Conservation (phyloP, 2,113 vertebrate genomes). For the Plestiodon gilberti region DNA sequence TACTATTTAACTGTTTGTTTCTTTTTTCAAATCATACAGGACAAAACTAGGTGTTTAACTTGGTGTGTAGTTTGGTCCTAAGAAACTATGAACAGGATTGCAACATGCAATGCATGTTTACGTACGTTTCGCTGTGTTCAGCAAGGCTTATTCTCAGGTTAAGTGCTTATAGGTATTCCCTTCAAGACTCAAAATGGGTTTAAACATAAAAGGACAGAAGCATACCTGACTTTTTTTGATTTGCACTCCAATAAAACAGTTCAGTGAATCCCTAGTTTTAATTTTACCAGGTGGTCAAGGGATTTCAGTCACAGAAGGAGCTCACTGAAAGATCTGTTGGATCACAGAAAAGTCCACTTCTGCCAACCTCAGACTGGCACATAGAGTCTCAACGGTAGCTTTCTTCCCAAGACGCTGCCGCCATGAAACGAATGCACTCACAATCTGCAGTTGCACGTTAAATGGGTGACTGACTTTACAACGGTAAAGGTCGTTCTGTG, state of each 20-base stretch:
- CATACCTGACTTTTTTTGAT: not conserved
- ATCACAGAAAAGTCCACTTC: conserved; percentile 83
- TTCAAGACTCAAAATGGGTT: not conserved
- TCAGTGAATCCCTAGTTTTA: not conserved
- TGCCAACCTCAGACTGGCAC: conserved; percentile 71
- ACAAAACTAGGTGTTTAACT: too few species aligned
- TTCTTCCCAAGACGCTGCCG: conserved; percentile 78
- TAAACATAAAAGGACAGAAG: not conserved
- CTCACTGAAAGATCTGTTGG: conserved; percentile 76
- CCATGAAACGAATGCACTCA: conserved; percentile 89
- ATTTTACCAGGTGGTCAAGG: accelerated
- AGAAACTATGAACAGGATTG: too few species aligned
- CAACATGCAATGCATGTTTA: too few species aligned
- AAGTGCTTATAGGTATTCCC: too few species aligned
- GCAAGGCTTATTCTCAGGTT: too few species aligned
- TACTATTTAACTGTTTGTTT: too few species aligned
- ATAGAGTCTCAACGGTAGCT: conserved; percentile 83
- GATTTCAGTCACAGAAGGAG: not conserved
- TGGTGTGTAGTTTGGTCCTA: too few species aligned
- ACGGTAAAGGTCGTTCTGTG: conserved; percentile 80
- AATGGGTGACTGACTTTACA: conserved; percentile 86
- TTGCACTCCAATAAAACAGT: not conserved
- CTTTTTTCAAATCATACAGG: too few species aligned
- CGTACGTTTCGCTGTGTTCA: too few species aligned
- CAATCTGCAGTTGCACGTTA: conserved; percentile 80